Evolutionary conservation across 2,888 invertebrate species (phyloP), one percentile per base, ranked within the genome.

Genomic region (Tetrapedia diversipes): DNA sequence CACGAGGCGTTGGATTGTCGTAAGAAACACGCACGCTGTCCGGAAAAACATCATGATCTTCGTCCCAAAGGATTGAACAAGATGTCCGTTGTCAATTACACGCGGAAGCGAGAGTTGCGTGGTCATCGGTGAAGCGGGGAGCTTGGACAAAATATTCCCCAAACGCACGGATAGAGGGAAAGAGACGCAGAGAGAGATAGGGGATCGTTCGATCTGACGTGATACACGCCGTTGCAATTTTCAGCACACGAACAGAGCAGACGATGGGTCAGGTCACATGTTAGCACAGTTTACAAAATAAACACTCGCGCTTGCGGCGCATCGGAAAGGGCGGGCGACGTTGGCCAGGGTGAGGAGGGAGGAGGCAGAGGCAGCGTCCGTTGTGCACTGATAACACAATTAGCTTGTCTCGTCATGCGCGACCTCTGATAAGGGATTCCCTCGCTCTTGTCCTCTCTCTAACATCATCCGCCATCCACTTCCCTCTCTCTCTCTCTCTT

Each of bases 381-480:
- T 82, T 83, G 83, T 76, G 79, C 83, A 73, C 80, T 83, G 89
- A 89, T 88, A 89, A 89, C 87, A 86, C 86, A 89, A 88, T 89
- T 89, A 89, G 88, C 86, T 85, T 83, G 87, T 85, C 86, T 83
- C 86, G 84, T 88, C 87, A 89, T 88, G 88, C 86, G 88, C 86
- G 85, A 88, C 86, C 84, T 81, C 86, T 82, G 89, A 88, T 89
- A 89, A 88, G 86, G 84, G 85, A 86, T 81, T 67, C 70, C 77
- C 81, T 65, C 80, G 10, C 72, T 71, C 68, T 53, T 61, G 56
- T 60, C 51, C 63, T 34, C 61, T 59, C 73, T 51, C 70, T 32
- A 60, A 56, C 60, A 24, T 43, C 47, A 43, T 10, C 45, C 63
- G 43, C 22, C 43, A n/a, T 51, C 16, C n/a, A 24, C 53, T 7